Conservation (phyloP, 2,888 invertebrate genomes). For the Bembecia ichneumoniformis region DNA sequence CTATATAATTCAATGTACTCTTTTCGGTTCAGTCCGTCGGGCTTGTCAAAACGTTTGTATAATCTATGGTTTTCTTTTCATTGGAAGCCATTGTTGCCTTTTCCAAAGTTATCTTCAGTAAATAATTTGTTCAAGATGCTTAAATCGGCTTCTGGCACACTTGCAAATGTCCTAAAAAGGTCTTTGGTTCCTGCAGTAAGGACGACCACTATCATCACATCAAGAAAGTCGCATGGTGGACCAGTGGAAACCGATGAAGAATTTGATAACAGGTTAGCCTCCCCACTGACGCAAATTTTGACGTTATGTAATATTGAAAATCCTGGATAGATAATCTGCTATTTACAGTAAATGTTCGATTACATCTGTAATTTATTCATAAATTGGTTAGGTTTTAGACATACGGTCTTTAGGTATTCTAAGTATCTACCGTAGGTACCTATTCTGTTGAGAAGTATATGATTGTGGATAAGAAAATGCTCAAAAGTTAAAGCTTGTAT, state of each 20-base stretch:
- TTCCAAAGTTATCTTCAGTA: slow-evolving; percentile 32
- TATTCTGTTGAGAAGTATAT: no score
- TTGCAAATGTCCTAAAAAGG: slow-evolving; percentile 51
- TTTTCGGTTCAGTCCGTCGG: no score
- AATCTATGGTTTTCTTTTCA: slow-evolving; percentile 26
- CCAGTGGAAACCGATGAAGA: slow-evolving; percentile 84
- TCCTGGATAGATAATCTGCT: not conserved
- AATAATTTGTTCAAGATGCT: slow-evolving; percentile 53
- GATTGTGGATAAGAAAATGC: no score
- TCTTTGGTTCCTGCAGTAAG: slow-evolving; percentile 46
- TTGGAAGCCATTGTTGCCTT: slow-evolving; percentile 57
- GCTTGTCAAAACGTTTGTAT: no score
- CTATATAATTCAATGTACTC: no score
- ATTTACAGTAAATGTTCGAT: not conserved
- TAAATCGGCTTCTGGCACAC: slow-evolving; percentile 54
- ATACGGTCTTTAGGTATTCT: no score
- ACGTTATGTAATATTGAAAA: slow-evolving; percentile 65
- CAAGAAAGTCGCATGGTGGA: slow-evolving; percentile 54
- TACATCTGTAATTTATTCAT: not conserved
- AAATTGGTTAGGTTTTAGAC: no score
- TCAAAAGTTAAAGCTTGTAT: no score
- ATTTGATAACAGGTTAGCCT: slow-evolving; percentile 81
- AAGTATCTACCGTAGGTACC: no score
- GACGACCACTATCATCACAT: slow-evolving; percentile 38
- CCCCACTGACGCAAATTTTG: slow-evolving; percentile 24